Percentiles rank a stretch among this genome's conserved stretches.
Conservation (phyloP, 37 sponge, comb jelly and placozoan genomes). For the Dysidea cf. avara region DNA sequence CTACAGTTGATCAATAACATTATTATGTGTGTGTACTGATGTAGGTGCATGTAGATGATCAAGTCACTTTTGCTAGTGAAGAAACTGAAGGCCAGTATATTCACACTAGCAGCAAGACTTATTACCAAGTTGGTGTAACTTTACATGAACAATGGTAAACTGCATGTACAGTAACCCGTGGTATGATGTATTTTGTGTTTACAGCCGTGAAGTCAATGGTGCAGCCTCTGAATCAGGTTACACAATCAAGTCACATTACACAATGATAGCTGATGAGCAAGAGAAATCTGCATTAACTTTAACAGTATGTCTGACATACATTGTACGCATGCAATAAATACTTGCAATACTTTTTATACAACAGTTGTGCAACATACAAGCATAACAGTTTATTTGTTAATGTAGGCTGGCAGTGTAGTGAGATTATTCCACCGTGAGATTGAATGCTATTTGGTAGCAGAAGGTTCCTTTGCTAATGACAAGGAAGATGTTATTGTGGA, state of each 20-base stretch:
- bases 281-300: too few relatives aligned
- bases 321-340: too few relatives aligned
- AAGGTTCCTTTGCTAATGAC: conserved; percentile 66
- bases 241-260: conserved; percentile 52
- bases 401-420: conserved; percentile 47
- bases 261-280: too few relatives aligned
- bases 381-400: too few relatives aligned
- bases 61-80: conserved; percentile 58
- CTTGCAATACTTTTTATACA: too few relatives aligned
- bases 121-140: not conserved
- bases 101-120: conserved; percentile 43
- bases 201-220: conserved; percentile 73
- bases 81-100: conserved; percentile 69
- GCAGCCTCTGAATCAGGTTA: conserved; percentile 68
- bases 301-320: too few relatives aligned
- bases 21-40: not conserved
- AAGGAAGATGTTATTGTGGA: conserved; percentile 6
- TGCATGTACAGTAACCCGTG: not conserved
- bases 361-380: too few relatives aligned
- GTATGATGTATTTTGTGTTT: not conserved
- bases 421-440: conserved; percentile 75
- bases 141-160: conserved; percentile 27
- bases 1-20: not conserved
- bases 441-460: conserved; percentile 75
- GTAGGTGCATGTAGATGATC: conserved; percentile 50